Percentiles rank a stretch among this genome's conserved stretches.
These are phyloP conservation scores for Anastrepha ludens DNA, from an alignment of 1,140 invertebrate species.

Conservation along the genomic window DNA sequence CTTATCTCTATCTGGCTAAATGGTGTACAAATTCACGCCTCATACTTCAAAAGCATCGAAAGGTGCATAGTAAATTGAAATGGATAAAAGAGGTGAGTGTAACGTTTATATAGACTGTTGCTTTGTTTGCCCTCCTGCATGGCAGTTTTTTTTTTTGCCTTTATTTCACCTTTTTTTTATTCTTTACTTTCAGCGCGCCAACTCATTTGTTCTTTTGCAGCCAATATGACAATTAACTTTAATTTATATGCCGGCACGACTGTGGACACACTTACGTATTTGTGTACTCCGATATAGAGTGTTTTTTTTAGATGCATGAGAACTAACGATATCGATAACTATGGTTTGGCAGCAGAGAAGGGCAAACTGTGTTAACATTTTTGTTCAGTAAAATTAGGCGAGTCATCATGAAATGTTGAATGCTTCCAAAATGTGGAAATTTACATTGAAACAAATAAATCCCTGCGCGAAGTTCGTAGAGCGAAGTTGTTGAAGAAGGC, in stretches of 20 bases:
- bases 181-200: background rate
- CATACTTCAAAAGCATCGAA: background rate
- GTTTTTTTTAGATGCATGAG: no score
- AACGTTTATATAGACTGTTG: background rate
- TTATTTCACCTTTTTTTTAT: background rate
- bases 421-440: no score
- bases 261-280: background rate
- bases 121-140: background rate
- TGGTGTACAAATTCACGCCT: conserved; percentile 15
- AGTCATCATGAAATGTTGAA: no score
- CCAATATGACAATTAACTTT: background rate
- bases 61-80: background rate
- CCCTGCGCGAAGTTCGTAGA: no score
- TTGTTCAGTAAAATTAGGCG: no score
- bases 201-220: background rate
- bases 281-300: no score
- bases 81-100: background rate
- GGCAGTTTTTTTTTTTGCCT: background rate
- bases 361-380: no score
- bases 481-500: no score
- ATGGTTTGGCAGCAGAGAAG: no score
- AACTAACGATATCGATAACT: no score
- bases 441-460: no score
- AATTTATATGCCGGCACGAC: background rate
- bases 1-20: background rate